phyloP scores from a whole-genome alignment of 2,888 invertebrate species.

The Catotricha subobsoleta region DNA sequence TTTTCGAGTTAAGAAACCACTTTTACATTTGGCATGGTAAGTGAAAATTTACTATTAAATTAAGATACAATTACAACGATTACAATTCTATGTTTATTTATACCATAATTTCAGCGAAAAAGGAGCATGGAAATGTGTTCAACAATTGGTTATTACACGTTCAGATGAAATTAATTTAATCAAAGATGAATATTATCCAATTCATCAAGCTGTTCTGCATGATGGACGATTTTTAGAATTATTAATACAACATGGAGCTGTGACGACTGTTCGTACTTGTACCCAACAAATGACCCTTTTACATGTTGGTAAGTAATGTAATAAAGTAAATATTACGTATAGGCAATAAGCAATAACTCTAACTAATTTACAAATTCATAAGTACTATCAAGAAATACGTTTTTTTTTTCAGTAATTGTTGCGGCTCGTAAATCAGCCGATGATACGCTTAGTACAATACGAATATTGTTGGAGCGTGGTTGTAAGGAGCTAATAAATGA shows the following conservation, averaged over 20 bases:
- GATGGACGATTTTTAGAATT: slow-evolving; percentile 49
- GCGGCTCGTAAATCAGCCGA: slow-evolving; percentile 51
- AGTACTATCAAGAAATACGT: too few relatives aligned
- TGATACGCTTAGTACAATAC: slow-evolving; percentile 48
- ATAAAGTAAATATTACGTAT: neutral
- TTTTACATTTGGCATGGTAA: slow-evolving; percentile 27
- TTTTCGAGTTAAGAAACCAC: slow-evolving; percentile 39
- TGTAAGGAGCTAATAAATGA: slow-evolving; percentile 54
- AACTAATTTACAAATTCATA: neutral
- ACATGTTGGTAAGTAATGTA: slow-evolving; percentile 35
- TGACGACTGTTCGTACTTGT: slow-evolving; percentile 47
- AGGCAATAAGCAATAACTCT: neutral
- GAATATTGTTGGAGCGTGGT: slow-evolving; percentile 50
- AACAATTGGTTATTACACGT: slow-evolving; percentile 43
- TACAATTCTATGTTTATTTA: too few relatives aligned
- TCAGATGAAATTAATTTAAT: slow-evolving; percentile 51
- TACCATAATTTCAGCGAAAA: slow-evolving; percentile 53
- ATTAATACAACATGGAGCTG: slow-evolving; percentile 47
- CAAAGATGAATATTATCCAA: slow-evolving; percentile 60
- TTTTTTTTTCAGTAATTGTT: slow-evolving; percentile 37
- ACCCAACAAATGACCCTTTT: slow-evolving; percentile 53
- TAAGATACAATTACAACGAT: too few relatives aligned
- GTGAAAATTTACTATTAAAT: too few relatives aligned
- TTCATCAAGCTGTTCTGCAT: slow-evolving; percentile 55
- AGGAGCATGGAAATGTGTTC: slow-evolving; percentile 53